Evolutionary conservation across 2,888 invertebrate genomes (phyloP), one percentile per base, ranked within the genome.

Genomic region (Epiblema foenella): DNA sequence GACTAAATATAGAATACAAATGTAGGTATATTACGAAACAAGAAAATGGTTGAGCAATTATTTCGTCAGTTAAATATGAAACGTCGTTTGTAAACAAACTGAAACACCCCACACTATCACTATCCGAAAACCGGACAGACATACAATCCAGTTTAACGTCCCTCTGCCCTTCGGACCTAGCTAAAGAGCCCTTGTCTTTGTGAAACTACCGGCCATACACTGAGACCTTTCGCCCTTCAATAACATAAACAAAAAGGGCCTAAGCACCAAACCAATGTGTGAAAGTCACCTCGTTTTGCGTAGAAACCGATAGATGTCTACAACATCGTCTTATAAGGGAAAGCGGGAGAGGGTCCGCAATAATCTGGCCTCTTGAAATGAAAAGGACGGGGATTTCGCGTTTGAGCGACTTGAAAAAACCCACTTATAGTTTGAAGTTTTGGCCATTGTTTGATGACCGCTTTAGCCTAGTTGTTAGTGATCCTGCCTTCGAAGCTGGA

Each of bases 161-260:
- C 90, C 87, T 85, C 82, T 85, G 90, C 87, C 91, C 90, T 91
- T 90, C 87, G 83, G 79, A 79, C 85, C 89, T 90, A 90, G 89
- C 87, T 85, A 79, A 84, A 88, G 88, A 82, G 85, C 85, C 86
- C 89, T 89, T 85, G 80, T 88, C 90, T 90, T 88, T 89, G 84
- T 84, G 80, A 81, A 81, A 83, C 84, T 83, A 81, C 84, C 82
- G 79, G 74, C 89, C 85, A 86, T 29, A 62, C 66, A 75, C 9
- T 54, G 46, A 75, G 87, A 85, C 74, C 87, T 72, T 77, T 78
- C 70, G 84, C 78, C 79, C 77, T 80, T 79, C 81, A 78, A 75
- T 78, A 77, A 77, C 76, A 71, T 73, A 51, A 7, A 9, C 15
- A 12, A 39, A n/a, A 63, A 17, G 15, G 37, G n/a, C 37, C 5